Conservation (phyloP, 2,113 vertebrate species). For the Heterocephalus glaber region DNA sequence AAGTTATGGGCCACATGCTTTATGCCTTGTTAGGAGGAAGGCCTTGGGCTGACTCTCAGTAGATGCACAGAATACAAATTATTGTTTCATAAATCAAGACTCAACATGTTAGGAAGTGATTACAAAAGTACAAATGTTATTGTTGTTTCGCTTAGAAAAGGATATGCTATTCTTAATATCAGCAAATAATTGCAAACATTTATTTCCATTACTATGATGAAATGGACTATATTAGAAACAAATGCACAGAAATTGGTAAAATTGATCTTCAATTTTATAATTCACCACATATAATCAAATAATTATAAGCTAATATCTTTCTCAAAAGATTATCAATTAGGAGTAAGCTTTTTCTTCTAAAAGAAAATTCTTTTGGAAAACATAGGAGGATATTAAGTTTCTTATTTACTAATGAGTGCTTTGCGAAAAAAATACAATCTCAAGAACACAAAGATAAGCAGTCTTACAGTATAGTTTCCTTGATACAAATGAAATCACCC, state of each 20-base stretch:
- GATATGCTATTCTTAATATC: not conserved
- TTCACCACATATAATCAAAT: not conserved
- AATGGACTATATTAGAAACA: conserved; percentile 6
- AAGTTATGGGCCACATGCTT: conserved; percentile 48
- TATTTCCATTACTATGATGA: conserved; percentile 43
- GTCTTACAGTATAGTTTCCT: not conserved
- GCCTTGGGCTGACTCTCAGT: not conserved
- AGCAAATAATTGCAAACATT: conserved; percentile 1
- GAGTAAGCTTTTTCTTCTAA: not conserved
- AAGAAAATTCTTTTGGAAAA: not conserved
- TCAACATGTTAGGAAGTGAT: not conserved
- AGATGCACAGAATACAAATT: conserved; percentile 35
- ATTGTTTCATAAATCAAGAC: conserved; percentile 53
- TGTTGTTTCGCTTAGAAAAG: conserved; percentile 20
- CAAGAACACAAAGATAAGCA: not conserved
- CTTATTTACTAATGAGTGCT: not conserved
- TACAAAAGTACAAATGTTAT: not conserved
- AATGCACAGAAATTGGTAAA: not conserved
- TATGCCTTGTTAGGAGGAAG: not conserved
- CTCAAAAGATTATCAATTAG: not conserved
- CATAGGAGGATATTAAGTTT: not conserved
- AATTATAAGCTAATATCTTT: not conserved
- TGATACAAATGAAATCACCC: not conserved
- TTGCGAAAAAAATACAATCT: not conserved
- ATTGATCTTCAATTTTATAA: not conserved